These are phyloP conservation scores for Phrynocephalus guinanensis DNA, from an alignment of 2,797 vertebrate species.

Conservation along the genomic window DNA sequence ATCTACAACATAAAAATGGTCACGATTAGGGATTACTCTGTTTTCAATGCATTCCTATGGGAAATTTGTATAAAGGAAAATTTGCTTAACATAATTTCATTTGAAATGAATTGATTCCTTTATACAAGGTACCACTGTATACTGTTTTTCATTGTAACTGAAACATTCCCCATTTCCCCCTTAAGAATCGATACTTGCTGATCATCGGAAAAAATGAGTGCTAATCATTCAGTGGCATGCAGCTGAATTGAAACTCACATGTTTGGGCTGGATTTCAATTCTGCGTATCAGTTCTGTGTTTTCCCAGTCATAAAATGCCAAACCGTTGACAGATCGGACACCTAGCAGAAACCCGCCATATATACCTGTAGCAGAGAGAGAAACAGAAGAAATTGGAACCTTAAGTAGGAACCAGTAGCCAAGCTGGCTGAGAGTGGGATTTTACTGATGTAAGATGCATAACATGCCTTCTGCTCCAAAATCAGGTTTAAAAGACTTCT, in stretches of 20 bases:
- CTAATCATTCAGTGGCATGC: background rate
- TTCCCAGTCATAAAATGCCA: constrained; percentile 99
- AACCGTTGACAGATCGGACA: constrained; percentile 93
- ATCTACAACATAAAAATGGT: no score
- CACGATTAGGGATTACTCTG: no score
- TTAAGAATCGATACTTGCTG: background rate
- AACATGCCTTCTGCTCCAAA: constrained; percentile 95
- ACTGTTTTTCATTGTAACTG: background rate
- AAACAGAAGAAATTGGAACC: constrained; percentile 23
- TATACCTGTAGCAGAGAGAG: constrained; percentile 82
- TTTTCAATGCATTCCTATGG: no score
- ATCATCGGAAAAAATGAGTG: background rate
- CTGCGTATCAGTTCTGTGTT: constrained; percentile 96
- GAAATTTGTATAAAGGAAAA: no score
- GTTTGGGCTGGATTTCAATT: constrained; percentile 99
- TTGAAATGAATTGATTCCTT: no score
- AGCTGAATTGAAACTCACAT: constrained; percentile 78
- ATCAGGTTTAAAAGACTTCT: constrained; percentile 98
- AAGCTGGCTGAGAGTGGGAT: background rate
- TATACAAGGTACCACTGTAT: background rate
- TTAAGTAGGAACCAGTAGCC: background rate
- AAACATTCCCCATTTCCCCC: background rate
- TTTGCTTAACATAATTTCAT: no score
- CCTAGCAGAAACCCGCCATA: constrained; percentile 96
- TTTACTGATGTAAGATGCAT: background rate